Evolutionary conservation across 2,888 invertebrate species (phyloP).

Genomic region (Norana najaformis): DNA sequence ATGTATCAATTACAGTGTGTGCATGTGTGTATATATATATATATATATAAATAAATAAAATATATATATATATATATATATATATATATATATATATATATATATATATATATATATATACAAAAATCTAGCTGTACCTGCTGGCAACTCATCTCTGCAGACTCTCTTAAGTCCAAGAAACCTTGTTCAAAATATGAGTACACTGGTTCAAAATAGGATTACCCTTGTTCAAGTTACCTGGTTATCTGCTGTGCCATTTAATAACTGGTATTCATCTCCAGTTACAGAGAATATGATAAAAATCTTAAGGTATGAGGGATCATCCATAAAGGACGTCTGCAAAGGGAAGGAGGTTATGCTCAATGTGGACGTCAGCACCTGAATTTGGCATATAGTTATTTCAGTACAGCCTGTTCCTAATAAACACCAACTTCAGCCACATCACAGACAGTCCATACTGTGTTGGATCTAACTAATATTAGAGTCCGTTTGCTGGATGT

Average conservation of each 20-base stretch:
- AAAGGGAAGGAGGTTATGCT: too few species aligned
- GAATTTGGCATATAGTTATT: too few species aligned
- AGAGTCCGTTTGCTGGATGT: too few species aligned
- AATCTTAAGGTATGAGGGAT: neutral
- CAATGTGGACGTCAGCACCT: too few species aligned
- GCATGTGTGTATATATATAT: neutral
- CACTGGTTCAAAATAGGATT: neutral
- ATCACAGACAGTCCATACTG: too few species aligned
- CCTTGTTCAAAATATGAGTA: neutral
- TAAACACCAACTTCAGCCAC: too few species aligned
- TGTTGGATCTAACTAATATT: too few species aligned
- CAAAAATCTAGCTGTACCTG: neutral
- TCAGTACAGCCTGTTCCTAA: too few species aligned
- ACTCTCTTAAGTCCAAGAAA: neutral
- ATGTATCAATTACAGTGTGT: too few species aligned
- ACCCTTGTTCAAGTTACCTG: neutral
- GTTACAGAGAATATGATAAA: neutral
- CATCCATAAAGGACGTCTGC: too few species aligned
- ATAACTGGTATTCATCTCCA: neutral
- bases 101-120: neutral
- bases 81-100: neutral
- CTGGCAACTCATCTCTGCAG: neutral
- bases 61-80: neutral
- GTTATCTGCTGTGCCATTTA: neutral
- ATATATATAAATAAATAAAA: too few species aligned